phyloP scores from a whole-genome alignment of 2,113 vertebrate species.

The Crotalus viridis region DNA sequence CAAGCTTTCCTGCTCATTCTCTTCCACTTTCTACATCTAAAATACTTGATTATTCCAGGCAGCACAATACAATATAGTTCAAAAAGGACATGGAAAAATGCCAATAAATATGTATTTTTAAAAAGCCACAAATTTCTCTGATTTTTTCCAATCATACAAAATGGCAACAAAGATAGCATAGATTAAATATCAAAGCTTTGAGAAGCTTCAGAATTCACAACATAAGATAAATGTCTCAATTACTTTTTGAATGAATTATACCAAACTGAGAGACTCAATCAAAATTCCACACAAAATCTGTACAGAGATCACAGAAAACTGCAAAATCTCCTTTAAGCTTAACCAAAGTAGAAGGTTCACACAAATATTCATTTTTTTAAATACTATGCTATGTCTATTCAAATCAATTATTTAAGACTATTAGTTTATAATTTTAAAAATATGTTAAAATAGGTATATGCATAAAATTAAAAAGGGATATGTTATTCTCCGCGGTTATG shows the following conservation, averaged over 20 bases:
- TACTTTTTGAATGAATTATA: conserved; percentile 3
- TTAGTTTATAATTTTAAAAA: conserved; percentile 17
- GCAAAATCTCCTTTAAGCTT: background rate
- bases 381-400: conserved; percentile 24
- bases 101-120: background rate
- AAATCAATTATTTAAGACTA: conserved; percentile 35
- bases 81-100: conserved; percentile 3
- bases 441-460: conserved; percentile 34
- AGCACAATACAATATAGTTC: conserved; percentile 21
- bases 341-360: conserved; percentile 10
- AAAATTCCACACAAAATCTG: conserved; percentile 4
- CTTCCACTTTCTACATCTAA: conserved; percentile 22
- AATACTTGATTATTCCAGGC: conserved; percentile 36
- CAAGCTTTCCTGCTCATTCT: conserved; percentile 28
- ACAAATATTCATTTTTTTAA: background rate
- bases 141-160: background rate
- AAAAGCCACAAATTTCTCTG: background rate
- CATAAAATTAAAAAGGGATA: background rate
- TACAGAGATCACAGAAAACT: background rate
- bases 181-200: background rate
- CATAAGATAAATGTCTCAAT: background rate
- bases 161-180: background rate
- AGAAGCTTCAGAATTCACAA: conserved; percentile 12
- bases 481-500: background rate
- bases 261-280: conserved; percentile 13